These are phyloP conservation scores for Melanerpes formicivorus DNA, from an alignment of 2,113 vertebrate species.

Conservation along the genomic window DNA sequence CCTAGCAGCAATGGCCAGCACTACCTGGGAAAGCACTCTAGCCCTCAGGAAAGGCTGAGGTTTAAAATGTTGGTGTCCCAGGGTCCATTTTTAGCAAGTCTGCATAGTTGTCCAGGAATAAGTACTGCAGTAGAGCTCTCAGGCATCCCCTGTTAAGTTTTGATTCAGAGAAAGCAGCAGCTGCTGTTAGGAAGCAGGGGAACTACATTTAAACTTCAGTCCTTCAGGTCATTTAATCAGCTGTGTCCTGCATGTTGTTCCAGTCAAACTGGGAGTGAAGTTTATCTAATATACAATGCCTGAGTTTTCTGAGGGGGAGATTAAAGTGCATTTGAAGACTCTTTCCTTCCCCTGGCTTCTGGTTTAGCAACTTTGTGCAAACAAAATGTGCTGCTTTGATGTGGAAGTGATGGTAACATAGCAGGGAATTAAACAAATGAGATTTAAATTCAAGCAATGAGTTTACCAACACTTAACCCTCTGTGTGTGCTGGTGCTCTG, in stretches of 20 bases:
- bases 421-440: not conserved
- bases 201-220: not conserved
- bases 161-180: not conserved
- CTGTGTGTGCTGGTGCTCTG: not conserved
- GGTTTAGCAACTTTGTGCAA: conserved; percentile 33
- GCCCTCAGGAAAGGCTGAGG: not conserved
- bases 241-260: conserved; percentile 24
- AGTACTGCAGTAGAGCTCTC: not conserved
- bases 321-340: not conserved
- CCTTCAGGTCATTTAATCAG: not conserved
- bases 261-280: not conserved
- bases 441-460: not conserved
- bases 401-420: conserved; percentile 14
- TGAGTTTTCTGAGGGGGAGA: not conserved
- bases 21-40: not conserved
- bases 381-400: conserved; percentile 37
- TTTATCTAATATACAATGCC: not conserved
- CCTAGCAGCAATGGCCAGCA: not conserved
- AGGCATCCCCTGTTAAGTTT: not conserved
- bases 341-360: conserved; percentile 24
- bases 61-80: not conserved
- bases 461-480: not conserved
- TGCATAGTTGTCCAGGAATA: not conserved
- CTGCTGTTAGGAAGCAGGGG: not conserved
- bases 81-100: not conserved